Conservation (phyloP, 2,113 vertebrate species). For the Colinus virginianus region DNA sequence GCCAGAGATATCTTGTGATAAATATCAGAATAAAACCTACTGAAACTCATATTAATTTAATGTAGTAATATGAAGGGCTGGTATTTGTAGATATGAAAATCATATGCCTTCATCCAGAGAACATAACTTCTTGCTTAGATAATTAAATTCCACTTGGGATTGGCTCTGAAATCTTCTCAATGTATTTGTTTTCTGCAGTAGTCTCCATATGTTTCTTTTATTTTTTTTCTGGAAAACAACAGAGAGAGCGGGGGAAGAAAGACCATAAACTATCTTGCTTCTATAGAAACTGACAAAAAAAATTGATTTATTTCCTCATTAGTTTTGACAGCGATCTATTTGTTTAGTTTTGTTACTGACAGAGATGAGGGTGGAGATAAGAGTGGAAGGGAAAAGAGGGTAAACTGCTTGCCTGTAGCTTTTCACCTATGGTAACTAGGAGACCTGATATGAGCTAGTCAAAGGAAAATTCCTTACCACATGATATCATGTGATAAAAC, state of each 20-base stretch:
- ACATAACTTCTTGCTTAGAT: background rate
- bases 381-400: background rate
- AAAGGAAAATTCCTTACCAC: too few species aligned
- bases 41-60: background rate
- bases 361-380: background rate
- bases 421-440: background rate
- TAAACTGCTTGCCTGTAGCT: background rate
- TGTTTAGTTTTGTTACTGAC: constrained; percentile 5
- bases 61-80: accelerated
- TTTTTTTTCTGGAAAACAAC: constrained; percentile 6
- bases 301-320: constrained; percentile 29
- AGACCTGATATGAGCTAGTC: too few species aligned
- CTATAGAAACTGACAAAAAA: constrained; percentile 15
- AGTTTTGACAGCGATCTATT: constrained; percentile 26
- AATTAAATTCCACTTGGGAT: constrained; percentile 18
- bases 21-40: background rate
- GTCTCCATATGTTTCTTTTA: constrained; percentile 26
- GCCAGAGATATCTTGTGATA: background rate
- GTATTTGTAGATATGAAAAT: background rate
- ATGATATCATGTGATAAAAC: too few species aligned
- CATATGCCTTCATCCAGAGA: background rate
- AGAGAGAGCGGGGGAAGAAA: background rate
- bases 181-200: constrained; percentile 5
- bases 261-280: background rate
- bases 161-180: background rate